phyloP scores from a whole-genome alignment of 2,888 invertebrate species.

The Dendrolimus houi region DNA sequence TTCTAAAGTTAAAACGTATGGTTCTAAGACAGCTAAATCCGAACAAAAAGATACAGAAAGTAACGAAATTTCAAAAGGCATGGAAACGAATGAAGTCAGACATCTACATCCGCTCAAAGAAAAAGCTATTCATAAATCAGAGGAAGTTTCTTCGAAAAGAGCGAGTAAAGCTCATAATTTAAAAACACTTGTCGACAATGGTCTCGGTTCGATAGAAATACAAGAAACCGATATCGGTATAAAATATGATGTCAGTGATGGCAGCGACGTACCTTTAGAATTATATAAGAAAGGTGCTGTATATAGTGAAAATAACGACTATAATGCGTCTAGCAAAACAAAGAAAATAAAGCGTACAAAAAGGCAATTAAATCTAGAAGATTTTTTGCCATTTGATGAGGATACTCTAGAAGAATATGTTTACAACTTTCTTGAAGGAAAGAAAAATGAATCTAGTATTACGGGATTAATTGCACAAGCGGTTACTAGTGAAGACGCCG shows the following conservation, averaged over 20 bases:
- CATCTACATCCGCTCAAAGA: conserved; percentile 71
- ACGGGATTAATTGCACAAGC: conserved; percentile 57
- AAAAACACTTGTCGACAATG: conserved; percentile 50
- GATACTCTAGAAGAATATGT: conserved; percentile 59
- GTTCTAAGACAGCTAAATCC: conserved; percentile 71
- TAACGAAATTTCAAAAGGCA: conserved; percentile 72
- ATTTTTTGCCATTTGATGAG: conserved; percentile 59
- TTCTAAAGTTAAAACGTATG: conserved; percentile 90
- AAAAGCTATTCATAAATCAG: conserved; percentile 41
- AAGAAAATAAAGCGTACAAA: conserved; percentile 31
- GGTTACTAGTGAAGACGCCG: conserved; percentile 47
- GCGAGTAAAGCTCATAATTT: conserved; percentile 51
- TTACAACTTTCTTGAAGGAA: conserved; percentile 50
- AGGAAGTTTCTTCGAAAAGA: conserved; percentile 32
- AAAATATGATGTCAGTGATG: conserved; percentile 75
- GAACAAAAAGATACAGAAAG: conserved; percentile 45
- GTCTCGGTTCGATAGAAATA: conserved; percentile 69
- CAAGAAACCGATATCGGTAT: conserved; percentile 76
- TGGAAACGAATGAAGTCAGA: conserved; percentile 72
- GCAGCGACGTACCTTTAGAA: conserved; percentile 68
- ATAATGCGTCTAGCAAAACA: conserved; percentile 26
- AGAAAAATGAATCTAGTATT: conserved; percentile 54
- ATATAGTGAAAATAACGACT: conserved; percentile 64
- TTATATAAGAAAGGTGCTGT: conserved; percentile 78
- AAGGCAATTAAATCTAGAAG: conserved; percentile 58